Conservation (phyloP, 1,140 invertebrate genomes). For the Drosophila leontia region DNA sequence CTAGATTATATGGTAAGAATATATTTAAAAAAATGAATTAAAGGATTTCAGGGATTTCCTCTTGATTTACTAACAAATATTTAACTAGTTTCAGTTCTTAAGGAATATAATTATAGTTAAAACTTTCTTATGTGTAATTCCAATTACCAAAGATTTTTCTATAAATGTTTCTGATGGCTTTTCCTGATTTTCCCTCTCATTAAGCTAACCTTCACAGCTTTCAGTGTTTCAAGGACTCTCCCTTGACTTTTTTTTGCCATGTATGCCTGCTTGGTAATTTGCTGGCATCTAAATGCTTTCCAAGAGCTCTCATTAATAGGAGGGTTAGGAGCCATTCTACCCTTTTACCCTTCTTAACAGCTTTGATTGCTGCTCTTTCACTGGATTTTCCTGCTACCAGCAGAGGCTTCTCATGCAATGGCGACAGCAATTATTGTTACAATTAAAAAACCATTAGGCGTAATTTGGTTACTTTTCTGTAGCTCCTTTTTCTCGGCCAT, state of each 20-base stretch:
- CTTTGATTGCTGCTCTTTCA: slow-evolving; percentile 32
- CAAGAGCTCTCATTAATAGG: slow-evolving; percentile 70
- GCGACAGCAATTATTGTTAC: slow-evolving; percentile 84
- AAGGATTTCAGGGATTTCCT: neutral
- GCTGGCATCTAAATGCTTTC: slow-evolving; percentile 61
- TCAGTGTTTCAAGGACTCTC: slow-evolving; percentile 9
- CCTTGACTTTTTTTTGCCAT: slow-evolving; percentile 11
- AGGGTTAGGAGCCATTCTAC: slow-evolving; percentile 13
- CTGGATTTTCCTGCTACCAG: slow-evolving; percentile 18
- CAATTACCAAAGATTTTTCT: neutral
- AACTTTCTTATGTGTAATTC: neutral
- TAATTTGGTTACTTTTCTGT: slow-evolving; percentile 61
- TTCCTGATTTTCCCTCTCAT: neutral
- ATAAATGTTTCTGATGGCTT: neutral
- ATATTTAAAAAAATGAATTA: neutral
- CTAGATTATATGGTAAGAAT: neutral
- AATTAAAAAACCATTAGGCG: slow-evolving; percentile 84
- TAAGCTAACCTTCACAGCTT: neutral
- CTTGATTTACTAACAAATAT: neutral
- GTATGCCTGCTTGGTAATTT: slow-evolving; percentile 56
- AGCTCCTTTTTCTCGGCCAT: slow-evolving; percentile 21
- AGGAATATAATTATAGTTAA: neutral
- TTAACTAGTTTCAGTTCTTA: neutral
- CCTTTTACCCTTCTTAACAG: slow-evolving; percentile 25
- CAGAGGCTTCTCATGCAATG: slow-evolving; percentile 50